Evolutionary conservation across 2,888 invertebrate genomes (phyloP).

Genomic region (Drosophila colorata): DNA sequence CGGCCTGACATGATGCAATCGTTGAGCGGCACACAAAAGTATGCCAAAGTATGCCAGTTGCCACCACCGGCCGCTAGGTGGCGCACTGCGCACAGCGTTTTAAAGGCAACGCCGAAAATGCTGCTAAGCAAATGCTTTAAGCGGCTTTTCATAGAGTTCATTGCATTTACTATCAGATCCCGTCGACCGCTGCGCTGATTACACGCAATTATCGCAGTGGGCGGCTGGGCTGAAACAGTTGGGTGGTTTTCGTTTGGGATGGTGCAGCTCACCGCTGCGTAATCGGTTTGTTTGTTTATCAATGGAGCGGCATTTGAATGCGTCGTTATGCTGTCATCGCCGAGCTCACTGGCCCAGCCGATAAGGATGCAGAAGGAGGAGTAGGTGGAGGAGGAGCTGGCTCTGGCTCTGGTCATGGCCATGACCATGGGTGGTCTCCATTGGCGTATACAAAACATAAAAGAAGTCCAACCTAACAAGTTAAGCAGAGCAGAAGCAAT

Average conservation of each 20-base stretch:
- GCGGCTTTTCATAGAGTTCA: slow-evolving; percentile 48
- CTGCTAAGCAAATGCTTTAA: slow-evolving; percentile 41
- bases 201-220: slow-evolving; percentile 67
- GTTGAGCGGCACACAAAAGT: slow-evolving; percentile 11
- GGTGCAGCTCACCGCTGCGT: slow-evolving; percentile 68
- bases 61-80: slow-evolving; percentile 12
- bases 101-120: slow-evolving; percentile 56
- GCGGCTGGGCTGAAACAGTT: slow-evolving; percentile 10
- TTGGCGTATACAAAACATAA: slow-evolving; percentile 21
- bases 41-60: slow-evolving; percentile 6
- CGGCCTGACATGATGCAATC: slow-evolving; percentile 13
- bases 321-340: slow-evolving; percentile 74
- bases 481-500: slow-evolving; percentile 13
- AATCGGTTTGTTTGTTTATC: slow-evolving; percentile 77
- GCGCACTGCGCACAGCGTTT: too few species aligned
- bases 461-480: slow-evolving; percentile 22
- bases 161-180: slow-evolving; percentile 45
- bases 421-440: slow-evolving; percentile 48
- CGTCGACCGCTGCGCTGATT: slow-evolving; percentile 49
- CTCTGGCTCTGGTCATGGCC: slow-evolving; percentile 28
- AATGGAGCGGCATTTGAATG: slow-evolving; percentile 63
- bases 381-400: too few species aligned
- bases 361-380: slow-evolving; percentile 8
- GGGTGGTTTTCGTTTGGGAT: slow-evolving; percentile 10
- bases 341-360: not conserved